These are phyloP conservation scores for Holotrichia oblita DNA, from an alignment of 1,140 invertebrate genomes.

Conservation along the genomic window DNA sequence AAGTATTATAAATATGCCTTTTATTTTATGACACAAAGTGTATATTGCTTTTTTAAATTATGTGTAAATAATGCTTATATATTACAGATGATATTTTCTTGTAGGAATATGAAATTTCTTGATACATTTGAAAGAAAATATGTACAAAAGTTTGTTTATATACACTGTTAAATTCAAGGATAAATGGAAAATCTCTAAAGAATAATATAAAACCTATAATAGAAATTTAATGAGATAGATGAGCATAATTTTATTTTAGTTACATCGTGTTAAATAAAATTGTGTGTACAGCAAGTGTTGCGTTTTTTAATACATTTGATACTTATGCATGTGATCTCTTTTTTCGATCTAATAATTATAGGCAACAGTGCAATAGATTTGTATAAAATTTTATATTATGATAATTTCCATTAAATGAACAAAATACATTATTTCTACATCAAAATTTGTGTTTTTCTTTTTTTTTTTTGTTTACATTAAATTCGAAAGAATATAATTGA, in stretches of 20 bases:
- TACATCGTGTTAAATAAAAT: background rate
- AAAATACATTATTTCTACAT: conserved; percentile 14
- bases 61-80: too few species aligned
- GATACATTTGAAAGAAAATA: too few species aligned
- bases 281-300: background rate
- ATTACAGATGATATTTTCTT: too few species aligned
- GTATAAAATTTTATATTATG: conserved; percentile 1
- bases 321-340: background rate
- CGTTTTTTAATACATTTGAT: background rate
- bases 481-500: background rate
- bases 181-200: too few species aligned
- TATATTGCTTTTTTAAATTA: too few species aligned
- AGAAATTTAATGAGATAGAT: background rate
- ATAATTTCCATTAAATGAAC: background rate
- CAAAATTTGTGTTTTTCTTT: conserved; percentile 4
- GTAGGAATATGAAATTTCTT: too few species aligned
- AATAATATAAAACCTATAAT: background rate
- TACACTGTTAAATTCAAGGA: too few species aligned
- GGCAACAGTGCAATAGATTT: background rate
- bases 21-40: too few species aligned
- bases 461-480: background rate
- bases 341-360: background rate
- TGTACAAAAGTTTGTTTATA: too few species aligned
- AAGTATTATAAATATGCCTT: too few species aligned
- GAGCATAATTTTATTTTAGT: background rate